Conservation (phyloP, 2,888 invertebrate genomes). For the Dasysyrphus albostriatus region DNA sequence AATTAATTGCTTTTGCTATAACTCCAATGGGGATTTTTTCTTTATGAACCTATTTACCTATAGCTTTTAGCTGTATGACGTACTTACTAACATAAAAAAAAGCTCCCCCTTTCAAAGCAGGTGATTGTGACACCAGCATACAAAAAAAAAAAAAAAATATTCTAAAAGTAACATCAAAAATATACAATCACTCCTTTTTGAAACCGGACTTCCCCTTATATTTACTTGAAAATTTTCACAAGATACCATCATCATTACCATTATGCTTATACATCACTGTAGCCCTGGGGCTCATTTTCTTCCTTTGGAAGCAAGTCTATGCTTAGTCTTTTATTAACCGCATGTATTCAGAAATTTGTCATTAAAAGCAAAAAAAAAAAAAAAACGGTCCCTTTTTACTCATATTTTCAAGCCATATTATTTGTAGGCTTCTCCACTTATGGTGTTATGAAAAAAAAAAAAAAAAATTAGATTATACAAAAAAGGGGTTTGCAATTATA, state of each 20-base stretch:
- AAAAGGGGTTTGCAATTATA: background rate
- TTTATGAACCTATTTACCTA: background rate
- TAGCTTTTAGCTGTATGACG: background rate
- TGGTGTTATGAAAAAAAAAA: background rate
- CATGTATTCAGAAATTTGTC: conserved; percentile 2
- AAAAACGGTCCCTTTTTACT: background rate
- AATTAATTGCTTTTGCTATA: background rate
- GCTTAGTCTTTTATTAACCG: conserved; percentile 11
- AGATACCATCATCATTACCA: conserved; percentile 11
- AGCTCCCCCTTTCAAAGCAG: background rate
- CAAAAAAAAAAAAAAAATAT: background rate
- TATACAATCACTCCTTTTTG: background rate
- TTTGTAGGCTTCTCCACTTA: background rate
- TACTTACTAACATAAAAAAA: background rate
- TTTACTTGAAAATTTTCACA: conserved; percentile 6
- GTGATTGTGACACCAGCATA: background rate
- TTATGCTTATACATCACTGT: conserved; percentile 8
- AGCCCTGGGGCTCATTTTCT: background rate
- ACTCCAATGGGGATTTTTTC: background rate
- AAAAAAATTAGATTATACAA: background rate
- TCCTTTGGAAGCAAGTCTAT: background rate
- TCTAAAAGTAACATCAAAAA: background rate
- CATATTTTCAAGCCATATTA: background rate
- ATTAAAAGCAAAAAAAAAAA: background rate
- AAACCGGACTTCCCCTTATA: conserved; percentile 18